A percentile compares a stretch with the other conserved stretches of the same genome.
Evolutionary conservation across 2,888 invertebrate species (phyloP).

Genomic region (Tenthredo mesomela): DNA sequence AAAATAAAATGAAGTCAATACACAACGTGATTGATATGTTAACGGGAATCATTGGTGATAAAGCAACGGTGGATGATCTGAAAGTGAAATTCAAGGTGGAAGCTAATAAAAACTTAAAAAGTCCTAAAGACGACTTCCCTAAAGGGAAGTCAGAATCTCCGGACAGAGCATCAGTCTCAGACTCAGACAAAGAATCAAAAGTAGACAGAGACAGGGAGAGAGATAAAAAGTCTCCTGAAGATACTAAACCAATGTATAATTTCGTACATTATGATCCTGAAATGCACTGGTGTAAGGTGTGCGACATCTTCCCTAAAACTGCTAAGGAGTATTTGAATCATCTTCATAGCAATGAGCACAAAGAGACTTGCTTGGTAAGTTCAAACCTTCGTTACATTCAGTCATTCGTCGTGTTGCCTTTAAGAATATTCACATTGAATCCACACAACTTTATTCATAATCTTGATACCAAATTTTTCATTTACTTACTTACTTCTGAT

Average conservation of each 20-base stretch:
- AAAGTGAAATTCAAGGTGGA: conserved; percentile 73
- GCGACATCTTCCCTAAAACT: conserved; percentile 92
- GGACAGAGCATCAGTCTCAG: conserved; percentile 65
- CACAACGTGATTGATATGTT: conserved; percentile 94
- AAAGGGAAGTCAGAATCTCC: conserved; percentile 71
- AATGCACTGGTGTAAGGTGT: conserved; percentile 94
- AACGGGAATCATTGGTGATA: conserved; percentile 90
- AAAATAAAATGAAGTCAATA: conserved; percentile 89
- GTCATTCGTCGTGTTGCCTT: neutral
- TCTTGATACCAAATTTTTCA: neutral
- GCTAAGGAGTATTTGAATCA: conserved; percentile 93
- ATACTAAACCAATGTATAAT: conserved; percentile 82
- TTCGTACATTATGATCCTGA: conserved; percentile 93
- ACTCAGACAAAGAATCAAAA: conserved; percentile 72
- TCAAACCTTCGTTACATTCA: conserved; percentile 30
- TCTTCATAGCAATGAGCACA: conserved; percentile 89
- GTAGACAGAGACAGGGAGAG: conserved; percentile 65
- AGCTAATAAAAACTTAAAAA: conserved; percentile 68
- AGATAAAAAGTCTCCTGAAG: conserved; percentile 67
- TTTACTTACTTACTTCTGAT: neutral
- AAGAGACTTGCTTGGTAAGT: conserved; percentile 79
- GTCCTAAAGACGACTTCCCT: conserved; percentile 74
- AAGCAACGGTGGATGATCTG: conserved; percentile 78
- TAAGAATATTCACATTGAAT: conserved; percentile 65
- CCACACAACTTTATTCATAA: neutral